phyloP scores from a whole-genome alignment of 2,888 invertebrate species.

The Oxycera nigricornis region DNA sequence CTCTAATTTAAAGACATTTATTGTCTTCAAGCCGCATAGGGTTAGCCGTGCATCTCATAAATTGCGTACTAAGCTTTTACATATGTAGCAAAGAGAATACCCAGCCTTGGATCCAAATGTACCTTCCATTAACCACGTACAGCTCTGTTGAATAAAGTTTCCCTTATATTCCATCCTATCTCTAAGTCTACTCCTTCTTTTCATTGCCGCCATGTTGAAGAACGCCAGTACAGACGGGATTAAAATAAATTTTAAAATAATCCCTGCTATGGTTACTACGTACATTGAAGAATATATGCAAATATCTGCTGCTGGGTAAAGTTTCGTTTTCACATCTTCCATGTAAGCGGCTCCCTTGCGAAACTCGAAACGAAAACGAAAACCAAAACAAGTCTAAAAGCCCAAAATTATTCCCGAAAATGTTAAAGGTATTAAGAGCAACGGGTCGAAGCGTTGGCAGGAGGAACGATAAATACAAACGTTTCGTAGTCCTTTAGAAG shows the following conservation, averaged over 20 bases:
- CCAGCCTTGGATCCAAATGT: too few species aligned
- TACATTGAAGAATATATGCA: conserved; percentile 41
- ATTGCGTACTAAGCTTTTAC: too few species aligned
- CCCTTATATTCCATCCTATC: not conserved
- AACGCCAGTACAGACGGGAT: conserved; percentile 46
- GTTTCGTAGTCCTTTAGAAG: conserved; percentile 37
- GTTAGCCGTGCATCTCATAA: too few species aligned
- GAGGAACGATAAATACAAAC: conserved; percentile 43
- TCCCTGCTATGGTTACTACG: conserved; percentile 45
- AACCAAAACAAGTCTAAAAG: conserved; percentile 28
- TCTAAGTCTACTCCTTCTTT: not conserved
- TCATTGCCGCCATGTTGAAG: conserved; percentile 38
- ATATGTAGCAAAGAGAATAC: too few species aligned
- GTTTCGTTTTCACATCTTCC: conserved; percentile 18
- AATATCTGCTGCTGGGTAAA: conserved; percentile 37
- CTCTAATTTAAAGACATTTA: too few species aligned
- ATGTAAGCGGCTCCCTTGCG: not conserved
- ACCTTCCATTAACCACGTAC: conserved; percentile 12
- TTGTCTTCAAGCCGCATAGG: too few species aligned
- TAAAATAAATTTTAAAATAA: conserved; percentile 48
- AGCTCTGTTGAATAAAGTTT: not conserved
- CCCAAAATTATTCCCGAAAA: conserved; percentile 45
- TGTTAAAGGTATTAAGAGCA: conserved; percentile 32
- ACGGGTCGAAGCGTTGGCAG: not conserved
- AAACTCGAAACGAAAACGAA: conserved; percentile 22